A percentile compares a stretch with the other conserved stretches of the same genome.
Evolutionary conservation across 2,797 vertebrate genomes (phyloP).

Genomic region (Tragelaphus eurycerus): DNA sequence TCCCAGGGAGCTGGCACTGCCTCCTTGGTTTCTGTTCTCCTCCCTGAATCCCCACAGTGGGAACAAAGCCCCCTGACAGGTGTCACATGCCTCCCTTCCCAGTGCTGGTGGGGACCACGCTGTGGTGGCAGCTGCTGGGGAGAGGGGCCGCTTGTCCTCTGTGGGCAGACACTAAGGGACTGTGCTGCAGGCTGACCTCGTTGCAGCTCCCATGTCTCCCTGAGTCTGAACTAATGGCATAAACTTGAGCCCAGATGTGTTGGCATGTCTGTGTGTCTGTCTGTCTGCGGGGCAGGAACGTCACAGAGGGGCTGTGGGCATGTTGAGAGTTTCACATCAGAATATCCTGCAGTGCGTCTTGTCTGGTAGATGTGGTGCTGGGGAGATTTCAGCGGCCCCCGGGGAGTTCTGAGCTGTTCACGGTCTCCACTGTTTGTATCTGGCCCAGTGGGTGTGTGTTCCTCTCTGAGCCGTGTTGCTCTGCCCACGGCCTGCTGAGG

Average conservation of each 20-base stretch:
- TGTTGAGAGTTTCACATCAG: not conserved
- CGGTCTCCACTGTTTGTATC: not conserved
- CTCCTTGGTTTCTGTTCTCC: not conserved
- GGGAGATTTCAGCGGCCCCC: not conserved
- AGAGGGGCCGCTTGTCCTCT: not conserved
- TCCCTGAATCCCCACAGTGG: not conserved
- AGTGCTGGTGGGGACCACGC: accelerated
- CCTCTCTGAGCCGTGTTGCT: not conserved
- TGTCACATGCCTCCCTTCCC: not conserved
- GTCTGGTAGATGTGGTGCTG: not conserved
- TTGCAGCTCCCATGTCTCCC: not conserved
- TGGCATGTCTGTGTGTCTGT: not conserved
- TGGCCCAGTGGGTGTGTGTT: not conserved
- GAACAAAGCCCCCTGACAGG: not conserved
- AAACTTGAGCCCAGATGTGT: not conserved
- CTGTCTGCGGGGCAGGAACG: not conserved
- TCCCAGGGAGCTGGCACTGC: not conserved
- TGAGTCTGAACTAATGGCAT: not conserved
- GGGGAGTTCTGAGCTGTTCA: not conserved
- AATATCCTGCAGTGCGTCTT: not conserved
- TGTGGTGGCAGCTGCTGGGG: not conserved
- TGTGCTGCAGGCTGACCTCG: accelerated
- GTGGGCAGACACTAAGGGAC: accelerated
- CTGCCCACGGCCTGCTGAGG: not conserved
- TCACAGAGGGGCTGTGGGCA: accelerated